These are phyloP conservation scores for Cotesia glomerata DNA, from an alignment of 1,140 invertebrate species.

Conservation along the genomic window DNA sequence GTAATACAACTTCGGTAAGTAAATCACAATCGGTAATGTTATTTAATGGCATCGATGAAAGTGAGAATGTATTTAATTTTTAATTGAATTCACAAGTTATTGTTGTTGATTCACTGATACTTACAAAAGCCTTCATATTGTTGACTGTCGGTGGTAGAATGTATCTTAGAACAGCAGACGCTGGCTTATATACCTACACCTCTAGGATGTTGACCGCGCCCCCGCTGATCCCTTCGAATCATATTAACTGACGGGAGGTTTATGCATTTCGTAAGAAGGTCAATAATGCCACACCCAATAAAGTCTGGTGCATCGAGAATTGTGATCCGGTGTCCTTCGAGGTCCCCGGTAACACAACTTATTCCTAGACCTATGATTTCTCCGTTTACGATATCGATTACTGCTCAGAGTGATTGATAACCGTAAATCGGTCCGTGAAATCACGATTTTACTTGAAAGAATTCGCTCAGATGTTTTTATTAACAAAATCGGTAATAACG, in stretches of 20 bases:
- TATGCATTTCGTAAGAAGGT: conserved; percentile 62
- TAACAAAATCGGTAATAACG: background rate
- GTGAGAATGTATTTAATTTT: no score
- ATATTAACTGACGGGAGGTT: conserved; percentile 57
- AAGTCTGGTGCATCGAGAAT: conserved; percentile 36
- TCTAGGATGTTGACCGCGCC: conserved; percentile 57
- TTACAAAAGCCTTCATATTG: conserved; percentile 62
- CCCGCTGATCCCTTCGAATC: conserved; percentile 62
- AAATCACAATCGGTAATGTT: background rate
- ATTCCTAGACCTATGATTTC: background rate
- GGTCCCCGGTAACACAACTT: background rate
- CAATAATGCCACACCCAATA: conserved; percentile 54
- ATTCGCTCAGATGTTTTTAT: background rate
- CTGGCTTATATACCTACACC: conserved; percentile 58
- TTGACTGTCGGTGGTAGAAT: conserved; percentile 53
- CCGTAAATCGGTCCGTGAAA: background rate
- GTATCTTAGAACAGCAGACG: conserved; percentile 44
- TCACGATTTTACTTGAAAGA: background rate
- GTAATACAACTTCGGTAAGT: background rate
- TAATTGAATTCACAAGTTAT: background rate
- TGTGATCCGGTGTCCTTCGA: conserved; percentile 16
- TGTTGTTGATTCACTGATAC: conserved; percentile 43
- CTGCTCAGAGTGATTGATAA: background rate
- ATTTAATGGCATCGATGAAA: no score
- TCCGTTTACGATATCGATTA: conserved; percentile 1